phyloP scores from a whole-genome alignment of 1,140 invertebrate species.

The Nephila pilipes region DNA sequence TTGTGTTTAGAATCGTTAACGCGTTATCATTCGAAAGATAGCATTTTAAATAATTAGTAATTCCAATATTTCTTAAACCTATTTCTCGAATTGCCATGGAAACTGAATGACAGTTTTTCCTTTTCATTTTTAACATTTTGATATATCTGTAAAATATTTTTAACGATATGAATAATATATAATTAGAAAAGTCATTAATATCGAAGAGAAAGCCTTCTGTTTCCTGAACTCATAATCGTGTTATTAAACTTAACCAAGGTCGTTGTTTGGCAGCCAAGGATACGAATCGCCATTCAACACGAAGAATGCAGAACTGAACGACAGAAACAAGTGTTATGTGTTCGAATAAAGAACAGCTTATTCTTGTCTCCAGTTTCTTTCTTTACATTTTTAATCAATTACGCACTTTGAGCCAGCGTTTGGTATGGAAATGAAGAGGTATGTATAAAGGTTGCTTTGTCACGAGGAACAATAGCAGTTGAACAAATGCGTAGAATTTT shows the following conservation, averaged over 20 bases:
- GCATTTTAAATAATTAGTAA: too few relatives aligned
- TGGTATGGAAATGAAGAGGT: not conserved
- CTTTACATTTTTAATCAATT: not conserved
- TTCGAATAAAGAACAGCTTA: not conserved
- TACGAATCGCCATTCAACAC: not conserved
- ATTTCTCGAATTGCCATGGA: too few relatives aligned
- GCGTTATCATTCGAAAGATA: too few relatives aligned
- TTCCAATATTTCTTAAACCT: too few relatives aligned
- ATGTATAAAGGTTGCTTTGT: slow-evolving; percentile 1
- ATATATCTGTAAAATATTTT: too few relatives aligned
- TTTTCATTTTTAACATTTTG: too few relatives aligned
- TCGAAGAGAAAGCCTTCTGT: too few relatives aligned
- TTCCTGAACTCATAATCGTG: not conserved
- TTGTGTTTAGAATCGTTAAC: too few relatives aligned
- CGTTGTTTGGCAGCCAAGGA: not conserved
- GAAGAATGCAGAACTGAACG: not conserved
- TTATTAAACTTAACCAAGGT: slow-evolving; percentile 11
- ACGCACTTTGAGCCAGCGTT: not conserved
- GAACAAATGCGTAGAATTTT: not conserved
- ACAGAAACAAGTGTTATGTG: slow-evolving; percentile 4
- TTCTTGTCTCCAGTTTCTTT: not conserved
- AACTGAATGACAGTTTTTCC: too few relatives aligned
- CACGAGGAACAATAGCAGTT: not conserved
- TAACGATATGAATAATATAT: too few relatives aligned
- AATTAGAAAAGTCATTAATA: too few relatives aligned